phyloP scores from a whole-genome alignment of 2,888 invertebrate genomes.

The Nomada goodeniana region DNA sequence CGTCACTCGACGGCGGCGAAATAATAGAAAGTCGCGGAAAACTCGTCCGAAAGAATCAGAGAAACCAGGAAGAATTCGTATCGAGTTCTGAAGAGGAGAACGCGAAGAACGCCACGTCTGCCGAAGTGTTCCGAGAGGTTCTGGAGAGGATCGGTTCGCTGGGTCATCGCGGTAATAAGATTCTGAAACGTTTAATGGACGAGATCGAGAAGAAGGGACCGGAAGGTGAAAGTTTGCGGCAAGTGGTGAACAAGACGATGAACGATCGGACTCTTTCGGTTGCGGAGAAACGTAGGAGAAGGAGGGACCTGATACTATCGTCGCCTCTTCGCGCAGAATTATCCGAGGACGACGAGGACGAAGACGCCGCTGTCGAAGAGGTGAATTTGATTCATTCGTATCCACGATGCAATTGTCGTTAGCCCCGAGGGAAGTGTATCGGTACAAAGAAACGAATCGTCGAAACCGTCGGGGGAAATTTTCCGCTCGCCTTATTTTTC shows the following conservation, averaged over 20 bases:
- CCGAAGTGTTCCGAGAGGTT: slow-evolving; percentile 87
- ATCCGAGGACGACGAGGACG: slow-evolving; percentile 87
- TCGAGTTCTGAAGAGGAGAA: background rate
- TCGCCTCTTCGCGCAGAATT: slow-evolving; percentile 85
- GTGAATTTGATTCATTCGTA: slow-evolving; percentile 73
- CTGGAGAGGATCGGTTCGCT: slow-evolving; percentile 86
- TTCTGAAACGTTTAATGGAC: slow-evolving; percentile 86
- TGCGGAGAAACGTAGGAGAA: slow-evolving; percentile 80
- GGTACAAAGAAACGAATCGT: background rate
- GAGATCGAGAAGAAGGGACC: slow-evolving; percentile 76
- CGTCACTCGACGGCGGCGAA: background rate
- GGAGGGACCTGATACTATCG: slow-evolving; percentile 86
- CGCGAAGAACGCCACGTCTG: slow-evolving; percentile 74
- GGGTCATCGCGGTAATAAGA: slow-evolving; percentile 86
- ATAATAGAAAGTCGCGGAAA: background rate
- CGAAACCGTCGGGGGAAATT: slow-evolving; percentile 9
- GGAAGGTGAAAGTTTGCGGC: slow-evolving; percentile 61
- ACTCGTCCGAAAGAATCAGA: background rate
- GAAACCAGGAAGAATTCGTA: background rate
- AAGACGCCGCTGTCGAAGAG: slow-evolving; percentile 88
- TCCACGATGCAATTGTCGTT: background rate
- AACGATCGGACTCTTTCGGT: slow-evolving; percentile 83
- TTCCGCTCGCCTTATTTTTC: slow-evolving; percentile 4
- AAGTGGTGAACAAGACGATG: slow-evolving; percentile 83
- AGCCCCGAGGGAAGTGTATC: too few species aligned